Base-by-base conservation (phyloP, 2,113 vertebrate genomes). In the Eptesicus fuscus region DNA sequence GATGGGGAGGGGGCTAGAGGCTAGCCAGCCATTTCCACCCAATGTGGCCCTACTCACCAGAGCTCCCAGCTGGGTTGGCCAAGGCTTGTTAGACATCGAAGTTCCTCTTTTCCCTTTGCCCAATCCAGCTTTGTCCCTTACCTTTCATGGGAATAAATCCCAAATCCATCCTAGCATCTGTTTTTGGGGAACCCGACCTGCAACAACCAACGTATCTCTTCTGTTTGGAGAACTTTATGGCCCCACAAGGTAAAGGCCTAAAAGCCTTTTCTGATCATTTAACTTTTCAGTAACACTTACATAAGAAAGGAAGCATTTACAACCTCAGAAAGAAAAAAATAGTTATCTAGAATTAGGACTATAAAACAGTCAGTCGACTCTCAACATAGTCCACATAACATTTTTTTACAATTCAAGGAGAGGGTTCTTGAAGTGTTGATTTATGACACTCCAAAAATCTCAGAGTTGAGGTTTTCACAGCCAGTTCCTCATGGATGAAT, bases 31-130 rank as follows among this genome's bases (percentile, higher is more conserved):
- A 2, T 37, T 22, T 53, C 28, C 70, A 18, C 18, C 8, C 4
- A 30, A 0, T 0, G 0, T 2, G 47, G 18, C 20, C 5, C 10
- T 6, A 3, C 32, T 37, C 18, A 16, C n/a, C 18, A 30, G 13
- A 30, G 28, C 51, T 80, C 79, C n/a, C 32, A 14, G 6, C 9
- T 3, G 4, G n/a, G 20, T 28, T n/a, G 37, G 17, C 59, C 25
- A 82, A 76, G 32, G 28, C 17, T 6, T 14, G 1, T 7, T 47
- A 51, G 10, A 20, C 61, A 14, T 13, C 2, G 0, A 11, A 7
- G 18, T 42, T 59, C 37, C 28, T 56, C 5, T 20, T 82, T 77
- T 93, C 44, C 69, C 23, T 65, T 91, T 47, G 40, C 17, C 10
- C 3, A 12, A 4, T 42, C 11, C 70, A 11, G 7, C 20, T 37